These are phyloP conservation scores for Craseonycteris thonglongyai DNA, from an alignment of 2,113 vertebrate genomes.

Conservation along the genomic window DNA sequence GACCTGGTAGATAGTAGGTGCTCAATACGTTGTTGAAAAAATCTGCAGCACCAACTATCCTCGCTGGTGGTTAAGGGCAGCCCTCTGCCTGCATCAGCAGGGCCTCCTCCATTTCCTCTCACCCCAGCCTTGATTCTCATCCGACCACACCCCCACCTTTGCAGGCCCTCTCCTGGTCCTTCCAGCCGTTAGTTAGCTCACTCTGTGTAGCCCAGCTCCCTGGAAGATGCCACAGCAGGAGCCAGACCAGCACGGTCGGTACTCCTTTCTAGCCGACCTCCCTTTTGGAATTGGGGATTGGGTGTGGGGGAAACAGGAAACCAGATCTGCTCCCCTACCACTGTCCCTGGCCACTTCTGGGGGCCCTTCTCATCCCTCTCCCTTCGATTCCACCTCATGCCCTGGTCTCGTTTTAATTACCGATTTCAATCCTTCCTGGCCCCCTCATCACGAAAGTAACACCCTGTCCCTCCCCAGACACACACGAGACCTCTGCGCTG, in stretches of 20 bases:
- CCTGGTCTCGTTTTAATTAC: neutral
- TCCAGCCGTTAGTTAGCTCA: neutral
- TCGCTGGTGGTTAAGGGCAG: neutral
- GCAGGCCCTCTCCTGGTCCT: neutral
- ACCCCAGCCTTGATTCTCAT: neutral
- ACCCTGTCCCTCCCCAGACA: neutral
- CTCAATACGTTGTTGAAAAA: neutral
- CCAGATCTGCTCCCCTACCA: neutral
- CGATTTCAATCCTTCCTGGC: neutral
- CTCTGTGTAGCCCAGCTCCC: neutral
- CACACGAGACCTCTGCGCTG: neutral
- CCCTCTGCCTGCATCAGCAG: neutral
- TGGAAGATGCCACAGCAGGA: neutral
- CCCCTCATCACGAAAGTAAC: neutral
- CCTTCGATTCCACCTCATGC: neutral
- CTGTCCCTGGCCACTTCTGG: neutral
- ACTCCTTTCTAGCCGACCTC: neutral
- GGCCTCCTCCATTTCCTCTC: neutral
- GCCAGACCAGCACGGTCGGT: neutral
- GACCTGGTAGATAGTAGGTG: neutral
- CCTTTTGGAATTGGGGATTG: neutral
- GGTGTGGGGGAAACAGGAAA: neutral
- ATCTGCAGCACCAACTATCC: constrained; percentile 1
- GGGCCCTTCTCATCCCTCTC: neutral
- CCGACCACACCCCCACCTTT: neutral